These are phyloP conservation scores for Propithecus perrieri DNA, from an alignment of 2,797 vertebrate genomes.

Conservation along the genomic window DNA sequence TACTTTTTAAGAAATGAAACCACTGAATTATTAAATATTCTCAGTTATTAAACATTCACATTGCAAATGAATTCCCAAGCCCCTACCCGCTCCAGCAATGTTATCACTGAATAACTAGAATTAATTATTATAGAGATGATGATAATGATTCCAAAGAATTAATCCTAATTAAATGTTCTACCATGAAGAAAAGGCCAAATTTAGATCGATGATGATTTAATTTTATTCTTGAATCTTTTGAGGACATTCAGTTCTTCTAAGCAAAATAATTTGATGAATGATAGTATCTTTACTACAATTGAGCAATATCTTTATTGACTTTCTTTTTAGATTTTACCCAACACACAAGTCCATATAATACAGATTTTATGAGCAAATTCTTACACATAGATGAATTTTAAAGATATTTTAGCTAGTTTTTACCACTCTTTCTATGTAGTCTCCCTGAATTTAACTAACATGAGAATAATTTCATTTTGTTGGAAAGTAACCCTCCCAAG, in stretches of 20 bases:
- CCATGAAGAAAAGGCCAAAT: slow-evolving; percentile 16
- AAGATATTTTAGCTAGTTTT: slow-evolving; percentile 50
- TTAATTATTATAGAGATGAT: slow-evolving; percentile 35
- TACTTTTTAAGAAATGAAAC: background rate
- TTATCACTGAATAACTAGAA: slow-evolving; percentile 41
- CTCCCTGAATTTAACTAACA: background rate
- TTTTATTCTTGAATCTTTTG: slow-evolving; percentile 53
- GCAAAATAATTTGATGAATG: slow-evolving; percentile 22
- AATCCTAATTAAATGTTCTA: slow-evolving; percentile 56
- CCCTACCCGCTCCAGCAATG: background rate
- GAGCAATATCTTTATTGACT: slow-evolving; percentile 32
- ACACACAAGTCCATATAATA: slow-evolving; percentile 38
- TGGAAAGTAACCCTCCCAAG: background rate
- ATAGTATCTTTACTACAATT: background rate
- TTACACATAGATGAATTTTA: slow-evolving; percentile 56
- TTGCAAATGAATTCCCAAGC: slow-evolving; percentile 49
- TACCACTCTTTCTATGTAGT: background rate
- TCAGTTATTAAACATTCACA: background rate
- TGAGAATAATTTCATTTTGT: background rate
- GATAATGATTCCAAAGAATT: background rate
- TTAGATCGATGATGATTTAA: slow-evolving; percentile 45
- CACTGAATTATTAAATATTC: background rate
- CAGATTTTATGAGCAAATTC: slow-evolving; percentile 33
- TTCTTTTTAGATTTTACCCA: background rate
- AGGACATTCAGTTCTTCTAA: slow-evolving; percentile 60